phyloP scores from a whole-genome alignment of 1,140 invertebrate genomes.

The Bathynomus jamesi region DNA sequence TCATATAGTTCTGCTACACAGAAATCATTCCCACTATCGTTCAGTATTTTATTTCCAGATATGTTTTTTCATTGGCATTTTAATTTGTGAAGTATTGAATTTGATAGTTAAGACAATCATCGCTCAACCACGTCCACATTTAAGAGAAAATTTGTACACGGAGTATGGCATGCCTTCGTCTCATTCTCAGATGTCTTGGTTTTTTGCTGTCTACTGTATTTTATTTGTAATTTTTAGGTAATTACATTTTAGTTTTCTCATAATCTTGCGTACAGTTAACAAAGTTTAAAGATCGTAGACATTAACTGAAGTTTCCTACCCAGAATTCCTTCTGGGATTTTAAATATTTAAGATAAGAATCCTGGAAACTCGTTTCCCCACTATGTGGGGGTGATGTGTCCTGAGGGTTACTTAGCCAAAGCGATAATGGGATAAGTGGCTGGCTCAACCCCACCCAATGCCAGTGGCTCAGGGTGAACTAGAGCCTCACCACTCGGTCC shows the following conservation, averaged over 20 bases:
- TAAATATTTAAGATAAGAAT: too few relatives aligned
- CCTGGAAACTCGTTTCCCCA: too few relatives aligned
- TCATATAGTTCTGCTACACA: too few relatives aligned
- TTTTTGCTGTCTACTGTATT: constrained; percentile 75
- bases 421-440: too few relatives aligned
- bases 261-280: not conserved
- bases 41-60: constrained; percentile 56
- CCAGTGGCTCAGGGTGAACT: too few relatives aligned
- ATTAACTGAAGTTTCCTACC: not conserved
- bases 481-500: too few relatives aligned
- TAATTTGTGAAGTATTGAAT: constrained; percentile 72
- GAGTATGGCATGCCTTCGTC: constrained; percentile 93
- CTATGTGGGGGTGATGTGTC: too few relatives aligned
- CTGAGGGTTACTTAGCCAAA: too few relatives aligned
- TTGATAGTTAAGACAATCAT: constrained; percentile 74
- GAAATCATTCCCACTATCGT: too few relatives aligned
- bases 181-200: constrained; percentile 88
- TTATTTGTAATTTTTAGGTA: constrained; percentile 83
- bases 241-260: constrained; percentile 35
- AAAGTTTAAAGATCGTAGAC: not conserved
- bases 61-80: constrained; percentile 68
- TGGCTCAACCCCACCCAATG: too few relatives aligned
- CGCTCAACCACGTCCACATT: constrained; percentile 65
- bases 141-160: constrained; percentile 58
- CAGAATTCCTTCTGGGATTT: not conserved